phyloP scores from a whole-genome alignment of 2,888 invertebrate genomes.

The Drosophila meridiana region DNA sequence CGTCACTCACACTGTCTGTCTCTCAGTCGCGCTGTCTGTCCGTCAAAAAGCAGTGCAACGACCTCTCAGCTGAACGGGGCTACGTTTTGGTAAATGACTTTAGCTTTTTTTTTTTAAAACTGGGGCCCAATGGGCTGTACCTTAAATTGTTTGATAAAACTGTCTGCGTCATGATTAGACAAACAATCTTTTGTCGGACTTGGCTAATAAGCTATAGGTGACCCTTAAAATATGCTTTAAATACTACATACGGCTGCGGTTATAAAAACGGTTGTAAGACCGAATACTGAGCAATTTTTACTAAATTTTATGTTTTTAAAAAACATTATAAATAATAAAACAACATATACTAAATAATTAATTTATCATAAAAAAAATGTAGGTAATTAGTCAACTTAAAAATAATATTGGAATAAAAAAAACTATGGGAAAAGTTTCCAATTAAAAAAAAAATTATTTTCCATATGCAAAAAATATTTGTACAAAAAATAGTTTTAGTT shows the following conservation, averaged over 20 bases:
- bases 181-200: constrained; percentile 1
- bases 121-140: constrained; percentile 13
- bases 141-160: constrained; percentile 9
- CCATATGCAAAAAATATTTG: too few relatives aligned
- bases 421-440: too few relatives aligned
- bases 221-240: not conserved
- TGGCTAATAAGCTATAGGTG: not conserved
- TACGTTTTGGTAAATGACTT: constrained; percentile 24
- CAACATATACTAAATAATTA: too few relatives aligned
- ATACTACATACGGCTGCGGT: not conserved
- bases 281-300: too few relatives aligned
- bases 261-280: too few relatives aligned
- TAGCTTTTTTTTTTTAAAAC: constrained; percentile 26
- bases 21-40: constrained; percentile 16
- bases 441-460: too few relatives aligned
- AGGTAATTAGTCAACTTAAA: too few relatives aligned
- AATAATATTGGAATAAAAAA: too few relatives aligned
- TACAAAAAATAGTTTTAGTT: too few relatives aligned
- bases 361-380: too few relatives aligned
- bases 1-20: constrained; percentile 37
- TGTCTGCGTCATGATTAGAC: not conserved
- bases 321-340: too few relatives aligned
- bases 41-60: constrained; percentile 49
- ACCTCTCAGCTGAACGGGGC: constrained; percentile 45
- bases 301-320: too few relatives aligned